phyloP scores from a whole-genome alignment of 2,113 vertebrate genomes.

The Prunella fulvescens region DNA sequence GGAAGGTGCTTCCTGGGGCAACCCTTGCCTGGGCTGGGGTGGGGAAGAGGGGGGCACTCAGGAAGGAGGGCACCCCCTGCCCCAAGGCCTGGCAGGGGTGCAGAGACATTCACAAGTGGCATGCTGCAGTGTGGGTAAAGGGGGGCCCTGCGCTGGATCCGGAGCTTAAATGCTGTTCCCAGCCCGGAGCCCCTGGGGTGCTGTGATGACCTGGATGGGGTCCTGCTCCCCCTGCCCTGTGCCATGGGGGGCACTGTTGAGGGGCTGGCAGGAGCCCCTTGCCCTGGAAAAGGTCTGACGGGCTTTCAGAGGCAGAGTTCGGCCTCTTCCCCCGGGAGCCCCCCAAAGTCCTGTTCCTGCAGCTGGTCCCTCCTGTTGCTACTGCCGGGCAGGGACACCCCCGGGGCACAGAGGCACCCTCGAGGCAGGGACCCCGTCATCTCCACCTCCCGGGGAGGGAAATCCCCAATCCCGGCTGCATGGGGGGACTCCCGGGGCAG shows the following conservation, averaged over 20 bases:
- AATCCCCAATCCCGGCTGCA: neutral
- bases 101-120: fast-evolving
- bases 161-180: neutral
- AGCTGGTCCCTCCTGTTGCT: neutral
- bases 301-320: neutral
- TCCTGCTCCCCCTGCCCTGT: neutral
- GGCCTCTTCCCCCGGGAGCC: neutral
- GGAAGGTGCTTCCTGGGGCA: neutral
- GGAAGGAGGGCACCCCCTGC: neutral
- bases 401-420: neutral
- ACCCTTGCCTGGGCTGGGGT: neutral
- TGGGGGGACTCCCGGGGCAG: neutral
- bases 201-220: neutral
- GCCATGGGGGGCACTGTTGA: neutral
- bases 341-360: neutral
- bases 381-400: neutral
- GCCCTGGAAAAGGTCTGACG: fast-evolving
- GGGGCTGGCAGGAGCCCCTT: neutral
- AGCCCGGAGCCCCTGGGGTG: neutral
- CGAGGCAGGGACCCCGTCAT: neutral
- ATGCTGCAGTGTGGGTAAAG: neutral
- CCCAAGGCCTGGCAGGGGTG: fast-evolving
- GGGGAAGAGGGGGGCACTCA: neutral
- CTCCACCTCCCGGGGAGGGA: neutral
- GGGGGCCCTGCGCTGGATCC: neutral